Evolutionary conservation across 2,113 vertebrate genomes (phyloP), one percentile per base, ranked within the genome.

Genomic region (Dunckerocampus dactyliophorus): DNA sequence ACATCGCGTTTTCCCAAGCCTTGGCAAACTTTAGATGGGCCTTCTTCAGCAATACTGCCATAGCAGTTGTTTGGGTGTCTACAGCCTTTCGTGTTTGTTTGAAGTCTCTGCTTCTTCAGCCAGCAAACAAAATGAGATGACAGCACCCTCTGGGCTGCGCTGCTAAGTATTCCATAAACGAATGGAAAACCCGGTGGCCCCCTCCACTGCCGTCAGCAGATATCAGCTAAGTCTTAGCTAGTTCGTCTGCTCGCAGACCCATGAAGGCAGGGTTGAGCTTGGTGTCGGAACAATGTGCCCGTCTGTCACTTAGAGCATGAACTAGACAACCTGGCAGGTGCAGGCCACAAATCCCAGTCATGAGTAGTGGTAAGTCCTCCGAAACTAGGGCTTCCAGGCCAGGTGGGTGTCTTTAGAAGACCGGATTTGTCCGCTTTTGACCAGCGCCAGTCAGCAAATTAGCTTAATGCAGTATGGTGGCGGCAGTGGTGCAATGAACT

Each of bases 301-400:
- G 0, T 22, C 71, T 61, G 17, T 70, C 77, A 68, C 53, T 72
- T 22, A 52, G 34, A 52, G n/a, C 9, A 1, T 62, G n/a, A 51
- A 66, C 62, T 10, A 6, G 60, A 12, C 17, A 4, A 4, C 31
- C 1, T 52, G 55, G 59, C 74, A 67, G 54, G 63, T 59, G 56
- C 6, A 13, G 52, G 61, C 60, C 60, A 37, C 57, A 80, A 78
- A 82, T 74, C 83, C 73, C 60, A 68, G 76, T 77, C 71, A 72
- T 49, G 69, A 54, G 77, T 28, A 42, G 49, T 52, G 71, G 65
- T 72, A 82, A 77, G 63, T 57, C 68, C n/a, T 12, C n/a, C 47
- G 56, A 47, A 69, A 62, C 48, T 3, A 21, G 16, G 20, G 50
- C 59, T 62, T 53, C 59, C 21, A 7, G n/a, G 28, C 42, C 31